Percentiles rank a stretch among this genome's conserved stretches.
These are phyloP conservation scores for Borostomias antarcticus DNA, from an alignment of 2,797 vertebrate species.

Conservation along the genomic window DNA sequence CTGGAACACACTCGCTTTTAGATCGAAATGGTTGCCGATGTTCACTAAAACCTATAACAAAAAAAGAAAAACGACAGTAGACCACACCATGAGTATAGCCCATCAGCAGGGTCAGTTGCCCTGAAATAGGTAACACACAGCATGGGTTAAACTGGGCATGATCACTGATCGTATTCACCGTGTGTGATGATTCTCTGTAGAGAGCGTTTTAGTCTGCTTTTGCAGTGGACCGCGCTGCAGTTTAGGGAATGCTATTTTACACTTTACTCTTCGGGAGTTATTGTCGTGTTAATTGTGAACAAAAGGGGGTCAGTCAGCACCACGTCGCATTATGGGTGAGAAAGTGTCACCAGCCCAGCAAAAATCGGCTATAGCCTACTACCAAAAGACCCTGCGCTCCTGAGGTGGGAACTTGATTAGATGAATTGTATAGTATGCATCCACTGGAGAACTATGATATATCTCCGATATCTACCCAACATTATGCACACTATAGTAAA, in stretches of 20 bases:
- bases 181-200: neutral
- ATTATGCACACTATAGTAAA: no score
- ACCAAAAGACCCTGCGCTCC: no score
- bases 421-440: no score
- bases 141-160: neutral
- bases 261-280: neutral
- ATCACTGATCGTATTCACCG: neutral
- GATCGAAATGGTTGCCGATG: constrained; percentile 98
- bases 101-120: neutral
- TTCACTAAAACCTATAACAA: constrained; percentile 95
- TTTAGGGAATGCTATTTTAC: neutral
- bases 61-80: constrained; percentile 59
- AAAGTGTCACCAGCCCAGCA: neutral
- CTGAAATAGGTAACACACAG: neutral
- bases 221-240: neutral
- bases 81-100: constrained; percentile 22
- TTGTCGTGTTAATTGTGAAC: neutral
- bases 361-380: no score
- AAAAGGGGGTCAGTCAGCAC: neutral
- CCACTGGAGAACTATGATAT: no score
- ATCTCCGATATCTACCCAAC: no score
- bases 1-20: constrained; percentile 96
- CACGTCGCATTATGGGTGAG: neutral
- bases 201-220: neutral
- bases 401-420: no score